These are phyloP conservation scores for Anableps anableps DNA, from an alignment of 2,797 vertebrate genomes.

Conservation along the genomic window DNA sequence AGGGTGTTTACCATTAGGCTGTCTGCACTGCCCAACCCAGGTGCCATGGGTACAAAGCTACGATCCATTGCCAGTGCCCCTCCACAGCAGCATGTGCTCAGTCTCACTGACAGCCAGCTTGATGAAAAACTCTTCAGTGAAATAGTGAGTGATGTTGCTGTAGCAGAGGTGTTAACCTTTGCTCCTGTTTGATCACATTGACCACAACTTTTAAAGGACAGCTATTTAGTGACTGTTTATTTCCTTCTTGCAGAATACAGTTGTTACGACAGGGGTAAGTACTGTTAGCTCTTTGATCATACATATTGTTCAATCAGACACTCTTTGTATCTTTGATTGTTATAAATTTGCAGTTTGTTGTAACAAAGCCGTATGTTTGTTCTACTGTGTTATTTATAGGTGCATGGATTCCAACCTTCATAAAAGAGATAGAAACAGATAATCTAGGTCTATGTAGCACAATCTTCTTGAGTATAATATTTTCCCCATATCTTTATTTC, in stretches of 20 bases:
- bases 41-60: slow-evolving; percentile 74
- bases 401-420: background rate
- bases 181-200: background rate
- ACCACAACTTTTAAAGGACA: background rate
- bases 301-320: background rate
- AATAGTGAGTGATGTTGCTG: slow-evolving; percentile 80
- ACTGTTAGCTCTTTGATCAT: background rate
- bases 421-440: background rate
- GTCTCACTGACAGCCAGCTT: slow-evolving; percentile 82
- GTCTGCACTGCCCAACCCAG: slow-evolving; percentile 60
- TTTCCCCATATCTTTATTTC: slow-evolving; percentile 23
- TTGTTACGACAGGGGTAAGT: slow-evolving; percentile 73
- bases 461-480: background rate
- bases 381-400: too few relatives aligned
- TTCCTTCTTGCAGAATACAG: slow-evolving; percentile 57
- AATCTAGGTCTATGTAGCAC: background rate
- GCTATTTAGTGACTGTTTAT: background rate
- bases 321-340: background rate
- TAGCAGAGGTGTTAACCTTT: background rate
- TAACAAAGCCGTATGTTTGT: too few relatives aligned
- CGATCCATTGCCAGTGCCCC: slow-evolving; percentile 83
- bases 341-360: background rate
- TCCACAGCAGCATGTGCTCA: slow-evolving; percentile 75
- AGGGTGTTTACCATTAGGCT: slow-evolving; percentile 85
- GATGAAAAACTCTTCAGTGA: slow-evolving; percentile 74